phyloP scores from a whole-genome alignment of 2,888 invertebrate genomes.

The Cephalotes varians region DNA sequence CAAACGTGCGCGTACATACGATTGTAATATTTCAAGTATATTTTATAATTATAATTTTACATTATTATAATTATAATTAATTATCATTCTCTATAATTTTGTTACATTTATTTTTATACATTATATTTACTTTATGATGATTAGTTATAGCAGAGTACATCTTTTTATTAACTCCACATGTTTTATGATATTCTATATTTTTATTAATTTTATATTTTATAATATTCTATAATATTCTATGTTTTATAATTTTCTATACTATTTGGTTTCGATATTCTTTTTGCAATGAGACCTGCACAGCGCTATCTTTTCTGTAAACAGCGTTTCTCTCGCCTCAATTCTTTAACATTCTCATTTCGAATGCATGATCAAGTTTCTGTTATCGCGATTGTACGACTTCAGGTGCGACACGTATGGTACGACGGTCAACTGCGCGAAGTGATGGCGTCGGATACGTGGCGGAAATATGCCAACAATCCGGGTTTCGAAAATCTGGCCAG shows the following conservation, averaged over 20 bases:
- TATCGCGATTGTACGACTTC: slow-evolving; percentile 75
- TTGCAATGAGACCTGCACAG: background rate
- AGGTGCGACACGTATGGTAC: slow-evolving; percentile 89
- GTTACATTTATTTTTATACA: background rate
- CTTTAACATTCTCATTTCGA: slow-evolving; percentile 82
- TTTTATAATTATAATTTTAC: background rate
- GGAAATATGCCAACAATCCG: slow-evolving; percentile 86
- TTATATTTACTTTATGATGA: background rate
- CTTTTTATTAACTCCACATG: background rate
- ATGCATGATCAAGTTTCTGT: slow-evolving; percentile 90
- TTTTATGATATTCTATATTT: background rate
- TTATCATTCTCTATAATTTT: background rate
- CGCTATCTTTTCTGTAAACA: background rate
- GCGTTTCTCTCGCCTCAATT: background rate
- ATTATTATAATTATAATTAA: background rate
- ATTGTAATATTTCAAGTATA: background rate
- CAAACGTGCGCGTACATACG: background rate
- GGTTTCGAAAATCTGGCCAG: slow-evolving; percentile 74
- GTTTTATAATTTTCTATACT: background rate
- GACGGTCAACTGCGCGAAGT: slow-evolving; percentile 86
- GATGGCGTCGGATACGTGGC: slow-evolving; percentile 88
- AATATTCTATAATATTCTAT: too few relatives aligned
- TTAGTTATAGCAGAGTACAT: background rate
- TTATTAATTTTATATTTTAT: too few relatives aligned
- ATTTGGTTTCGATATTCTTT: background rate